These are phyloP conservation scores for Takifugu rubripes DNA, from an alignment of 2,797 vertebrate species.

Conservation along the genomic window DNA sequence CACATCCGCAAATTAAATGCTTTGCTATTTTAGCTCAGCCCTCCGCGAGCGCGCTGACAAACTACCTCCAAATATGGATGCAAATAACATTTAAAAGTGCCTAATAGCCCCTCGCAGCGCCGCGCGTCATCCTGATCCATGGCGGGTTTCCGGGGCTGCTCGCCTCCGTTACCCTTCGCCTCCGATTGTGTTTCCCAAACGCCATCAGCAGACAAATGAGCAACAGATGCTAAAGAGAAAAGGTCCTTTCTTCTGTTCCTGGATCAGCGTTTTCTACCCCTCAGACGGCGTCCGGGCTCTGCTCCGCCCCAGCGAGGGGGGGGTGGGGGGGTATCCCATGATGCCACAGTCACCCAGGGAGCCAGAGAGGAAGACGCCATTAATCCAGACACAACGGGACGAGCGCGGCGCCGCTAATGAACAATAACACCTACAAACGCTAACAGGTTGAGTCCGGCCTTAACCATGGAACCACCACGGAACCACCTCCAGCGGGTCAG, in stretches of 20 bases:
- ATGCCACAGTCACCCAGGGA: constrained; percentile 30
- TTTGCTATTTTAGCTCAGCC: constrained; percentile 47
- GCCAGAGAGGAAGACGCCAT: neutral
- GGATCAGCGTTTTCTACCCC: constrained; percentile 16
- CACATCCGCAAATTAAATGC: constrained; percentile 54
- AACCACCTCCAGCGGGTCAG: too few species aligned
- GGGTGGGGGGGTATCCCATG: neutral
- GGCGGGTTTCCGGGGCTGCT: constrained; percentile 59
- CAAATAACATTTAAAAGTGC: constrained; percentile 67
- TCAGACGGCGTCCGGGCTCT: constrained; percentile 11
- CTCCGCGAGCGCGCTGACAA: constrained; percentile 51
- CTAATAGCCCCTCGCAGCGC: constrained; percentile 63
- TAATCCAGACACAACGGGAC: constrained; percentile 20
- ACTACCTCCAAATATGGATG: constrained; percentile 54
- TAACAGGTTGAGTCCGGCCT: too few species aligned
- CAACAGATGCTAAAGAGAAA: constrained; percentile 58
- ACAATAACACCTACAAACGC: constrained; percentile 29
- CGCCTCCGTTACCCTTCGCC: constrained; percentile 62
- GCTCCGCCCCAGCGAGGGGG: too few species aligned
- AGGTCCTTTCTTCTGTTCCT: constrained; percentile 17
- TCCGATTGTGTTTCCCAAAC: constrained; percentile 75
- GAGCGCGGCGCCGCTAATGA: constrained; percentile 38
- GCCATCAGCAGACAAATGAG: constrained; percentile 65
- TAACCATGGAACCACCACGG: too few species aligned
- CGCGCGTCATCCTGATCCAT: constrained; percentile 75